Evolutionary conservation across 2,113 vertebrate genomes (phyloP), one percentile per base, ranked within the genome.

Genomic region (Acrocephalus kingi): DNA sequence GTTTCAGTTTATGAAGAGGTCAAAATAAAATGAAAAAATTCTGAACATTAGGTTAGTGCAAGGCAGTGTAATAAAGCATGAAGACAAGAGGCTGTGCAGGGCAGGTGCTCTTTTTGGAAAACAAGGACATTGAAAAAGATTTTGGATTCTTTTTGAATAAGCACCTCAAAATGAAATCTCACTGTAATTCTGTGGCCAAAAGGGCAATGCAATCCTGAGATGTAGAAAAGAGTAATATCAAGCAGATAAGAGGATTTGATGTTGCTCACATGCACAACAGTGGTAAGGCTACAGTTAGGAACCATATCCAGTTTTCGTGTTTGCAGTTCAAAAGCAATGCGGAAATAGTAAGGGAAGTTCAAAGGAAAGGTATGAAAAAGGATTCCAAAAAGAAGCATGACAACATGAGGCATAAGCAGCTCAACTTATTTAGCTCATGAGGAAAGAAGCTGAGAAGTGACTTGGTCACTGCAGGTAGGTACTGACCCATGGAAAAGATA

Each of bases 361-460:
- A 97, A 96, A 94, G 84, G 68, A 90, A 94, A 96, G 61, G 61
- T 96, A 89, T 89, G 95, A 92, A 96, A 94, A 94, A 84, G 91
- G 95, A 94, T 94, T 96, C 66, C 1, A 84, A 82, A 96, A 95
- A 89, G 84, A 91, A 79, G 87, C 46, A 2, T 94, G 89, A 94
- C 87, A 89, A 84, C 84, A 79, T 1, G 8, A 91, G 62, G 84
- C 74, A 66, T 95, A 95, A 96, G 94, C 89, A 96, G 95, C 93
- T 96, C 94, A 89, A 41, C 84, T 72, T 89, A 61, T 45, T 89
- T 58, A 84, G 91, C 87, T 84, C 93, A 91, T 95, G 80, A 75
- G 87, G 81, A 56, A 87, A 76, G 58, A 87, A 79, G 87, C 87
- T 91, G 88, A 62, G 85, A 66, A 88, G 55, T 80, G 79, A 37